Percentiles rank a stretch among this genome's conserved stretches.
Conservation (phyloP, 37 sponge, comb jelly and placozoan genomes). For the Beroe ovata region DNA sequence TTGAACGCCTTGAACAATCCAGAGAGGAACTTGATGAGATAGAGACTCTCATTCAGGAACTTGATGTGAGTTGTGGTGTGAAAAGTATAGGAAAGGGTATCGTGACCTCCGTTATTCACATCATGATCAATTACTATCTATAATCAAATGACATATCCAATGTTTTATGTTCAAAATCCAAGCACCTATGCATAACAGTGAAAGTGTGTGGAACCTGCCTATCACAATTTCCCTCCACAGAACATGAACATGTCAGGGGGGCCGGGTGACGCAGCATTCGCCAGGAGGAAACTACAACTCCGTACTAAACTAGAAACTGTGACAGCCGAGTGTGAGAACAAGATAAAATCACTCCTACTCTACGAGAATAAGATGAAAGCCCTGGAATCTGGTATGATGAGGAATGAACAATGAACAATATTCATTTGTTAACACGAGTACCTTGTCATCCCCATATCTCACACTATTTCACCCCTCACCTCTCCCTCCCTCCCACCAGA, state of each 20-base stretch:
- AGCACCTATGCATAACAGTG: no score
- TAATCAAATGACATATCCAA: no score
- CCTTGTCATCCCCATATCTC: no score
- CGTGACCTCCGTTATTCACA: no score
- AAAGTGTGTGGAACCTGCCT: no score
- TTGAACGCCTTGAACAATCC: constrained; percentile 24
- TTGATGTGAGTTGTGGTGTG: constrained; percentile 43
- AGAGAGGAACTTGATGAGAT: constrained; percentile 17
- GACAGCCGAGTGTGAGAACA: constrained; percentile 33
- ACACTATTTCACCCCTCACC: neutral
- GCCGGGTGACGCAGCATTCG: constrained; percentile 6
- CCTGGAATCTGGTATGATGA: constrained; percentile 37
- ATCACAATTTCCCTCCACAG: no score
- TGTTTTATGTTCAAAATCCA: no score
- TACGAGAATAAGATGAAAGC: constrained; percentile 36
- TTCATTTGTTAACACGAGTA: no score
- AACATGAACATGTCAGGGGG: constrained; percentile 4
- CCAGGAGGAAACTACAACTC: constrained; percentile 49
- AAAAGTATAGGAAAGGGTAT: no score
- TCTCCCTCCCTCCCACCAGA: constrained; percentile 7
- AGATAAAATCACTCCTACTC: constrained; percentile 43
- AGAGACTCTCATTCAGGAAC: constrained; percentile 15
- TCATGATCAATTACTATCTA: no score
- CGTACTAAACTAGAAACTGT: constrained; percentile 47
- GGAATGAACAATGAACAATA: no score